Conservation (phyloP, 2,888 invertebrate species). For the Trichacis sp. region DNA sequence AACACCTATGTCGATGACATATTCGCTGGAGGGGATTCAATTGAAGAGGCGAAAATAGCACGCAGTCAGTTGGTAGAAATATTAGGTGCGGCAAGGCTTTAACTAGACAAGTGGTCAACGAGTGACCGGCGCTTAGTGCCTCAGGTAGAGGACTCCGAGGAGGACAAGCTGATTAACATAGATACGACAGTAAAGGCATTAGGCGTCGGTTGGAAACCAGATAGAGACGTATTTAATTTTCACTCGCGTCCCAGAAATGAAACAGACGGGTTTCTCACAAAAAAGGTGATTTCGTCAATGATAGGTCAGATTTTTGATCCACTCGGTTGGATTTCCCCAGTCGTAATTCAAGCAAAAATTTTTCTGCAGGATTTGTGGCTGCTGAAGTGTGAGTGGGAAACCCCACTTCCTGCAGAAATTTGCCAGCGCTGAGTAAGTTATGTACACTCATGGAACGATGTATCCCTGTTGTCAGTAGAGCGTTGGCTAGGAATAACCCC, state of each 20-base stretch:
- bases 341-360: conserved; percentile 25
- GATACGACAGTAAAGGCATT: conserved; percentile 18
- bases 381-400: conserved; percentile 8
- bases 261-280: too few relatives aligned
- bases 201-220: conserved; percentile 21
- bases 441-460: background rate
- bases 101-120: conserved; percentile 19
- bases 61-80: conserved; percentile 5
- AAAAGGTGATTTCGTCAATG: too few relatives aligned
- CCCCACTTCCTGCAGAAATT: background rate
- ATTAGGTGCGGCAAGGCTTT: conserved; percentile 10
- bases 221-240: conserved; percentile 15
- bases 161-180: background rate
- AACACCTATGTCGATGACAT: conserved; percentile 27
- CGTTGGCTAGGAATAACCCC: background rate
- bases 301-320: conserved; percentile 29
- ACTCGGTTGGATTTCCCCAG: conserved; percentile 23
- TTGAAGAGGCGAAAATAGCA: conserved; percentile 3
- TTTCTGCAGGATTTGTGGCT: conserved; percentile 35
- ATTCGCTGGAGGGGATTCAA: conserved; percentile 19
- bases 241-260: too few relatives aligned
- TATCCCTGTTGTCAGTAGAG: background rate
- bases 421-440: background rate
- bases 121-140: conserved; percentile 5
- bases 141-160: too few relatives aligned